These are phyloP conservation scores for Elymnias hypermnestra DNA, from an alignment of 1,140 invertebrate genomes.

Conservation along the genomic window DNA sequence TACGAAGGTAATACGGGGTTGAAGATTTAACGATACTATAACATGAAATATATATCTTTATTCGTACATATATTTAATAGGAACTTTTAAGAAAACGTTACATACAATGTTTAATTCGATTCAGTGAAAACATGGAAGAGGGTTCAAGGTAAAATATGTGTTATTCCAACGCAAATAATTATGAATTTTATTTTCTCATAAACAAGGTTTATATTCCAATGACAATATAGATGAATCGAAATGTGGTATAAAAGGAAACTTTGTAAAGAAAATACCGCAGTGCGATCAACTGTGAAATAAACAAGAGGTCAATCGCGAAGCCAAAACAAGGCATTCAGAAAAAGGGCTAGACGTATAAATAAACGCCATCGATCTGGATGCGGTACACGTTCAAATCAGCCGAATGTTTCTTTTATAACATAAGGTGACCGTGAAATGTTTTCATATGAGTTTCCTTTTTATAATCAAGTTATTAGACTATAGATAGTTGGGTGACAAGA, in stretches of 20 bases:
- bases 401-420: too few species aligned
- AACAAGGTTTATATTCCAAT: constrained; percentile 5
- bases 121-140: constrained; percentile 5
- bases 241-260: constrained; percentile 13
- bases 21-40: too few species aligned
- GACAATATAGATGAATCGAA: background rate
- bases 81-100: too few species aligned
- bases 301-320: constrained; percentile 24
- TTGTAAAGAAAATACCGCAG: constrained; percentile 20
- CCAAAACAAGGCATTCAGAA: constrained; percentile 18
- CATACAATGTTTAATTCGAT: constrained; percentile 2
- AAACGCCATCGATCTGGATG: constrained; percentile 16
- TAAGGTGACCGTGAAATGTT: too few species aligned
- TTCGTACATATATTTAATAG: background rate
- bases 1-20: too few species aligned
- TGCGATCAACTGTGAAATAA: constrained; percentile 26
- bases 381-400: constrained; percentile 12
- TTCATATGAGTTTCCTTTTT: too few species aligned
- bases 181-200: background rate
- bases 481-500: too few species aligned
- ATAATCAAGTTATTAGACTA: too few species aligned
- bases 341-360: constrained; percentile 20
- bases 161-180: background rate
- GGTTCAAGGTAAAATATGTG: constrained; percentile 1
- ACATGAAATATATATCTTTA: too few species aligned